Percentiles rank a stretch among this genome's conserved stretches.
These are phyloP conservation scores for Rhopilema esculentum DNA, from an alignment of 30 jellyfish, hydroid and myxozoan species.

Conservation along the genomic window DNA sequence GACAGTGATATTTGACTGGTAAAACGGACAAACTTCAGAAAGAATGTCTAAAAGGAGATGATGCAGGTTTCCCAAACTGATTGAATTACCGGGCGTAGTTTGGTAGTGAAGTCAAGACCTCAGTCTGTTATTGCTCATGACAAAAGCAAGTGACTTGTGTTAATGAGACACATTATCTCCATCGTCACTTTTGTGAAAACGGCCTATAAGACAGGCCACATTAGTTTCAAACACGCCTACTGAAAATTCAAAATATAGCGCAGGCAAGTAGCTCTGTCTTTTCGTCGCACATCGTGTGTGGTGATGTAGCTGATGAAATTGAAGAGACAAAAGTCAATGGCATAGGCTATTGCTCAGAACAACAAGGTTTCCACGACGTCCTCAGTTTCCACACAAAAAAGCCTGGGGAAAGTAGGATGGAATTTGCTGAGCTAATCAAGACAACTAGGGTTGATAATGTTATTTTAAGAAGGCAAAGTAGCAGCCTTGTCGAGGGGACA, in stretches of 20 bases:
- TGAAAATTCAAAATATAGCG: conserved; percentile 3
- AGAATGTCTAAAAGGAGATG: neutral
- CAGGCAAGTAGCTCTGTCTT: neutral
- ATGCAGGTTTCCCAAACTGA: neutral
- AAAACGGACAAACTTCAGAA: neutral
- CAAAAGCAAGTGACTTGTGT: no score
- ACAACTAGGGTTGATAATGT: conserved; percentile 95
- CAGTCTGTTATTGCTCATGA: no score
- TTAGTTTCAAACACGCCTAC: no score
- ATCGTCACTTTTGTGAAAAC: no score
- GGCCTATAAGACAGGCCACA: no score
- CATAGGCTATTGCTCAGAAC: conserved; percentile 20
- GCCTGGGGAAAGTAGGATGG: conserved; percentile 83
- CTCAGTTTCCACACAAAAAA: conserved; percentile 28
- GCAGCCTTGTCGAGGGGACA: conserved; percentile 77
- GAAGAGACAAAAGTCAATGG: neutral
- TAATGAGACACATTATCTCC: no score
- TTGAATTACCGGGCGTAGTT: neutral
- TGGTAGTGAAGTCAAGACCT: no score
- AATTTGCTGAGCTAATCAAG: conserved; percentile 86
- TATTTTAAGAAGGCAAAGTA: conserved; percentile 53
- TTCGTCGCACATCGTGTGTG: conserved; percentile 41
- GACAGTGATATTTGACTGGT: neutral
- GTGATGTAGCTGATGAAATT: conserved; percentile 7
- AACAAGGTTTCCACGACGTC: conserved; percentile 63